Evolutionary conservation across 1,140 invertebrate genomes (phyloP).

Genomic region (Pseudachorutes palmiensis): DNA sequence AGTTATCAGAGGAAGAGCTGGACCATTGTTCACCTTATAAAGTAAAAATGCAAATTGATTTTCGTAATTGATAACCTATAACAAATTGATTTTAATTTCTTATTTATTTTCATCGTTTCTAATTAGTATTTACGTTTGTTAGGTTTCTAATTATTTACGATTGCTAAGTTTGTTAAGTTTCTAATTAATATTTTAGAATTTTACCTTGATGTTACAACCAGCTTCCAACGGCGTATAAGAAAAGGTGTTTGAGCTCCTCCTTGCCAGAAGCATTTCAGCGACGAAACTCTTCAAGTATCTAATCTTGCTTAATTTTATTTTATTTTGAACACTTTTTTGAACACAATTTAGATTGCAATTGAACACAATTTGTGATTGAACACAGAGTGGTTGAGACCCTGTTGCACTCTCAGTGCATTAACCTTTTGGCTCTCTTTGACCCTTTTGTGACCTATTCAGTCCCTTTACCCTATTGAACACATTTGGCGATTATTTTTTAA

Average conservation of each 20-base stretch:
- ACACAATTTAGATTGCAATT: too few species aligned
- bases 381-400: too few species aligned
- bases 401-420: too few species aligned
- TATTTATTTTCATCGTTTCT: too few species aligned
- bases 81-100: too few species aligned
- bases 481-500: background rate
- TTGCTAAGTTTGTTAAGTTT: too few species aligned
- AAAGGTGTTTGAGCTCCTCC: slow-evolving; percentile 7
- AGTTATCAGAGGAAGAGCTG: slow-evolving; percentile 1
- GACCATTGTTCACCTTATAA: background rate
- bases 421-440: too few species aligned
- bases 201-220: slow-evolving; percentile 5
- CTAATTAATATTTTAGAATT: background rate
- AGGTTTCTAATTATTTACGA: too few species aligned
- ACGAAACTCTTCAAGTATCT: background rate
- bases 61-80: too few species aligned
- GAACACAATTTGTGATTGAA: background rate
- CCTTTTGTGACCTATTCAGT: too few species aligned
- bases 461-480: background rate
- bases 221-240: background rate
- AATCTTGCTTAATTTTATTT: slow-evolving; percentile 2
- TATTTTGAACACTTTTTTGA: background rate
- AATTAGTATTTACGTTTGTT: too few species aligned
- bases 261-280: background rate
- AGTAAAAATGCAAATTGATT: too few species aligned